Conservation (phyloP, 2,888 invertebrate genomes). For the Metallyticus violacea region DNA sequence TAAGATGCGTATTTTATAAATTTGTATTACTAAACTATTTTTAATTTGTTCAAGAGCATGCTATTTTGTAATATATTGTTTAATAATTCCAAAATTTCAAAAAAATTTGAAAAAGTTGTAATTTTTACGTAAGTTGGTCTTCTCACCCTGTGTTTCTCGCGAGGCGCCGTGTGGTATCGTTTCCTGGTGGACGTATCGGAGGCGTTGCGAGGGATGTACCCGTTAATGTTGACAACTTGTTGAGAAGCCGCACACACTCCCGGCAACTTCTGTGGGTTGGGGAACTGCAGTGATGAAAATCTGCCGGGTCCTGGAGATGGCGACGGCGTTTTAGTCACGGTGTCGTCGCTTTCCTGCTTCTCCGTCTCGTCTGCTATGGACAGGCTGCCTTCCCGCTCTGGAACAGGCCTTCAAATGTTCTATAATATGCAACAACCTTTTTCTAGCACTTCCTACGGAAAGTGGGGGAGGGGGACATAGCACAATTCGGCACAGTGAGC, state of each 20-base stretch:
- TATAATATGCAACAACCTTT: no score
- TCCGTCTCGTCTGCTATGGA: slow-evolving; percentile 1
- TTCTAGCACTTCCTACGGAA: no score
- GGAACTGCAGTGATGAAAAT: slow-evolving; percentile 44
- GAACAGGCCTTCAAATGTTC: neutral
- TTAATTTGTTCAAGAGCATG: no score
- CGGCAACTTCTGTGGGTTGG: slow-evolving; percentile 47
- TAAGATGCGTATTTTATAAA: no score
- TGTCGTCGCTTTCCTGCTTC: slow-evolving; percentile 5
- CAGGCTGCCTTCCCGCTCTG: neutral
- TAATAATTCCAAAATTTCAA: no score
- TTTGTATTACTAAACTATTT: no score
- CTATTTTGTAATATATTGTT: no score
- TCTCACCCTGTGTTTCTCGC: slow-evolving; percentile 57
- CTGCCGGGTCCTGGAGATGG: slow-evolving; percentile 26
- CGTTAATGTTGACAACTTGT: slow-evolving; percentile 44
- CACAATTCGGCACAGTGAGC: no score
- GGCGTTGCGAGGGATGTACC: slow-evolving; percentile 42
- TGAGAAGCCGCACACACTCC: slow-evolving; percentile 43
- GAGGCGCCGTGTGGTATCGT: slow-evolving; percentile 57
- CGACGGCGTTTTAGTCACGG: slow-evolving; percentile 13
- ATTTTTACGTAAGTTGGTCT: no score
- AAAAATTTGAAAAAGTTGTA: no score
- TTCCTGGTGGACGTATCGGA: slow-evolving; percentile 52
- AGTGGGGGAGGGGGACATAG: no score